Conservation (phyloP, 2,888 invertebrate genomes). For the Alloplasta piceator region DNA sequence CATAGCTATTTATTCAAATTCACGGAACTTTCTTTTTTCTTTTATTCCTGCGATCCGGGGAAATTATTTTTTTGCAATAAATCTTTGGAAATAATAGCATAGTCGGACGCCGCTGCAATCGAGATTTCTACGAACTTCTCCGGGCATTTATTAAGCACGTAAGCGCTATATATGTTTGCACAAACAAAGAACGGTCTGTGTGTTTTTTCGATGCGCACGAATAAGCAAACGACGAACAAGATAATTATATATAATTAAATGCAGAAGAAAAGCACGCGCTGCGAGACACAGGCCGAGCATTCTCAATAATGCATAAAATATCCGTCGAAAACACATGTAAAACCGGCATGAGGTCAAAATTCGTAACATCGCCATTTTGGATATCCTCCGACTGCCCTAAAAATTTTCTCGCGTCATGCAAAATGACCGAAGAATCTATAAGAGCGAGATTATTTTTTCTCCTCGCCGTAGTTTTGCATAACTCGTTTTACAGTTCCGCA, state of each 20-base stretch:
- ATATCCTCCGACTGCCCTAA: background rate
- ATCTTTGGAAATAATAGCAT: slow-evolving; percentile 11
- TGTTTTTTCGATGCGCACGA: slow-evolving; percentile 26
- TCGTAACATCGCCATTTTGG: background rate
- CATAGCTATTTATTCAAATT: too few relatives aligned
- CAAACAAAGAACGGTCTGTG: slow-evolving; percentile 30
- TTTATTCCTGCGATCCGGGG: too few relatives aligned
- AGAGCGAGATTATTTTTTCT: background rate
- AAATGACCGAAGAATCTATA: background rate
- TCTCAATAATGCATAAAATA: background rate
- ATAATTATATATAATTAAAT: slow-evolving; percentile 41
- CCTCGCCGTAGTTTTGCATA: background rate
- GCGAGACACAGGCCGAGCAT: background rate
- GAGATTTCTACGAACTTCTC: slow-evolving; percentile 15
- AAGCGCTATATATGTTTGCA: background rate
- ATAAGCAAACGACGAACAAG: slow-evolving; percentile 33
- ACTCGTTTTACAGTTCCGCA: background rate
- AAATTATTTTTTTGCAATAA: background rate
- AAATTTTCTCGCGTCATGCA: background rate
- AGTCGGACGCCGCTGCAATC: background rate
- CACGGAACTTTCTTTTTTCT: too few relatives aligned
- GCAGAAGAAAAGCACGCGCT: slow-evolving; percentile 21
- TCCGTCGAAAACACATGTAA: background rate
- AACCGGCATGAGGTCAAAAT: slow-evolving; percentile 4
- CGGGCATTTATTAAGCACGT: slow-evolving; percentile 15